phyloP scores from a whole-genome alignment of 2,113 vertebrate genomes.

The Rostratula benghalensis region DNA sequence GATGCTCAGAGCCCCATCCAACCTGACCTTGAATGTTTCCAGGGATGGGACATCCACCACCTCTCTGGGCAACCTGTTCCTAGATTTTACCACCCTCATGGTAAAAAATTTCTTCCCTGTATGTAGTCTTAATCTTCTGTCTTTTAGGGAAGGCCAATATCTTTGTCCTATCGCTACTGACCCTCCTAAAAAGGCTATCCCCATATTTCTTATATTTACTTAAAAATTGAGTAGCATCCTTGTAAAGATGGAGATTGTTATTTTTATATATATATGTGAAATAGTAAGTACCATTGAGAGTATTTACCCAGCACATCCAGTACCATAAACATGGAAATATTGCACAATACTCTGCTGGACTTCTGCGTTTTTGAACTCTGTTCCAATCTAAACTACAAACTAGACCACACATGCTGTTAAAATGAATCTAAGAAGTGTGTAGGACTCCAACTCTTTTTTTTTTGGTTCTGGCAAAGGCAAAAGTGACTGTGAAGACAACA shows the following conservation, averaged over 20 bases:
- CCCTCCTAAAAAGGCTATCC: not conserved
- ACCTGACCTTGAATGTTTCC: not conserved
- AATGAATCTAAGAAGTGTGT: constrained; percentile 52
- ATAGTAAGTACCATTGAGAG: constrained; percentile 37
- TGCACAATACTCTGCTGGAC: constrained; percentile 67
- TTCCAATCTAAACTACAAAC: constrained; percentile 75
- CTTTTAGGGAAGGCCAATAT: not conserved
- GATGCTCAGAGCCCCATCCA: not conserved
- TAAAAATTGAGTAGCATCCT: constrained; percentile 20
- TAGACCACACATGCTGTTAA: constrained; percentile 73
- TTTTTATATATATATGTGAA: constrained; percentile 40
- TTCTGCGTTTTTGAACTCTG: constrained; percentile 64
- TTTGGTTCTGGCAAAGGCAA: not conserved
- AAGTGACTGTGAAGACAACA: constrained; percentile 4
- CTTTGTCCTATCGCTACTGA: not conserved
- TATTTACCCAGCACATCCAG: constrained; percentile 35
- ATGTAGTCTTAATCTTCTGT: not conserved
- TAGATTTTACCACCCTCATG: not conserved
- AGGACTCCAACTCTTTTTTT: not conserved
- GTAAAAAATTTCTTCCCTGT: not conserved
- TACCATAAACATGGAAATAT: constrained; percentile 65
- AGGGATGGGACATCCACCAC: not conserved
- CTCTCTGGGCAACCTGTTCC: not conserved
- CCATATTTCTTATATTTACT: not conserved
- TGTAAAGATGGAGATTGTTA: constrained; percentile 47